Conservation (phyloP, 2,113 vertebrate species). For the Gracilinanus agilis region DNA sequence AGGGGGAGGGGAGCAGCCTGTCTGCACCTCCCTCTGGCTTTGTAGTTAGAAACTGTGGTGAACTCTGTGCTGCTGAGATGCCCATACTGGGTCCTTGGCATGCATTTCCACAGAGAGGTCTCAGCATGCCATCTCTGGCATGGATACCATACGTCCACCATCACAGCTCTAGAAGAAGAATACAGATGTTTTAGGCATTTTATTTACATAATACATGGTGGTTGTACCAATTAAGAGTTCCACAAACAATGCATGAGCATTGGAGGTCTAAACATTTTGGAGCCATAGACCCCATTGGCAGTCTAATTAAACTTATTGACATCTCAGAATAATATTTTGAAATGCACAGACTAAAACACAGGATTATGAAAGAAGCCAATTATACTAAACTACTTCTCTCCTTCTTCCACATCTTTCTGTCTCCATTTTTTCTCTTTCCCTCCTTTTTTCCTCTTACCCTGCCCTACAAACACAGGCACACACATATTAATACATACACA, state of each 20-base stretch:
- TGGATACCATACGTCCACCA: no score
- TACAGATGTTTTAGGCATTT: background rate
- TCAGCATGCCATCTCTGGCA: no score
- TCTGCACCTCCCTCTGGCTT: no score
- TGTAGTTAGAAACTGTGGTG: no score
- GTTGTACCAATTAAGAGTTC: background rate
- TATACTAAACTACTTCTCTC: background rate
- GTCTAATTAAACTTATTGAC: background rate
- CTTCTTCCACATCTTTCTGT: background rate
- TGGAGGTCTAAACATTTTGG: background rate
- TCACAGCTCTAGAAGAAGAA: background rate
- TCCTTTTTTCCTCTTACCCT: no score
- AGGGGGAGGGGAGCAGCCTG: no score
- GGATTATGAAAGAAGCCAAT: background rate
- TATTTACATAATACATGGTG: background rate
- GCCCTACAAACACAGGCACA: no score
- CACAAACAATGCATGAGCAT: background rate
- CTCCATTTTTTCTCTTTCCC: no score
- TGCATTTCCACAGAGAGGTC: no score
- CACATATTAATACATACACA: background rate
- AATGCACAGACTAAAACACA: background rate
- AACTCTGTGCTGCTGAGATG: no score
- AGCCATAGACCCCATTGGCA: background rate
- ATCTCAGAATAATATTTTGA: background rate
- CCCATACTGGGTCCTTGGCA: no score